Base-by-base conservation (phyloP, 2,113 vertebrate genomes). In the Pipra filicauda region DNA sequence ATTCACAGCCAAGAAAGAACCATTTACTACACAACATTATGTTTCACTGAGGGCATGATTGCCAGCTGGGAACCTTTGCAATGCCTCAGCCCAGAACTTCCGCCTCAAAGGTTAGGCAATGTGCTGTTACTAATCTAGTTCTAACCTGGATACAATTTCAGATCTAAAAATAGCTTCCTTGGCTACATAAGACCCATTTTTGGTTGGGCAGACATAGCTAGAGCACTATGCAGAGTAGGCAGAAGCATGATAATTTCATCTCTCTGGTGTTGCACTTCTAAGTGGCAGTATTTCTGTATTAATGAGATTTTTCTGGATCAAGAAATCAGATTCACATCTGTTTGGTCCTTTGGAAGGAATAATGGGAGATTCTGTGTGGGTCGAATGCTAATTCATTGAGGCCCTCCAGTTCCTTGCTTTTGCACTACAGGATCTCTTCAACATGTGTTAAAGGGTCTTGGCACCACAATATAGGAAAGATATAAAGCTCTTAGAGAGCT, bases 61-160 rank as follows among this genome's bases (percentile, higher is more conserved):
- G 55, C 92, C 89, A 96, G 77, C 83, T 94, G 95, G 90, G 22
- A 93, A 67, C 66, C 30, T 87, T 86, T 80, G 64, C 65, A 80
- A 33, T 83, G 64, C 64, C 75, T 92, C 67, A 96, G 78, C 62
- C 87, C 69, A 70, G 66, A 90, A 61, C 91, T 96, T 96, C 93
- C 2, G 23, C 94, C 76, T 96, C 57, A 64, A 3, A 93, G 82
- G 74, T 67, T 80, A 82, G 82, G 89, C 70, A 88, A 62, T 91
- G 87, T 82, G 79, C 87, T 97, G 91, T 95, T 89, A 96, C 82
- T 95, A 97, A 97, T 96, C 61, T 62, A 85, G 49, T 92, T 90
- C 85, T 84, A 94, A 96, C 78, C 92, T 91, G 93, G 93, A 86
- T 95, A 87, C 48, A 79, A 43, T 76, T 96, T 95, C 79, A 92